These are phyloP conservation scores for Xylocopa sonorina DNA, from an alignment of 1,140 invertebrate genomes.

Conservation along the genomic window DNA sequence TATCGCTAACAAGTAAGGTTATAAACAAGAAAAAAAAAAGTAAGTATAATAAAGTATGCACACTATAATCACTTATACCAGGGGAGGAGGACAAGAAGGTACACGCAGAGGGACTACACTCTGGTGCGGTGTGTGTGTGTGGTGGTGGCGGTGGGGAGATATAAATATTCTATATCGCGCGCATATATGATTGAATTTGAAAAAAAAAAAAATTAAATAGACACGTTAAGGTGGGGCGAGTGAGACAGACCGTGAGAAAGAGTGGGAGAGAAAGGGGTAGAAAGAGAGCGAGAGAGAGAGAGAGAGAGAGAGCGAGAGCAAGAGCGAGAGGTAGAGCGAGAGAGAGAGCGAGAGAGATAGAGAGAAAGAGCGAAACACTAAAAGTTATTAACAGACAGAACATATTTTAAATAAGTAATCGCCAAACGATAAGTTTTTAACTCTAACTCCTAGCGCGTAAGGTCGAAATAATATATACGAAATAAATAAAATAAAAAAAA, in stretches of 20 bases:
- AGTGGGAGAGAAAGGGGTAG: conserved; percentile 54
- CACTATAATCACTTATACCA: conserved; percentile 52
- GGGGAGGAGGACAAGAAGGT: background rate
- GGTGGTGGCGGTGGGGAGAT: conserved; percentile 13
- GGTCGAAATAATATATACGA: conserved; percentile 71
- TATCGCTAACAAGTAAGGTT: conserved; percentile 66
- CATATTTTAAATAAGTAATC: conserved; percentile 82
- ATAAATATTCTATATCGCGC: conserved; percentile 45
- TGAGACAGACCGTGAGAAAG: conserved; percentile 32
- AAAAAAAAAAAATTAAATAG: conserved; percentile 53
- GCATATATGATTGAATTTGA: conserved; percentile 42
- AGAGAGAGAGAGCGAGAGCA: conserved; percentile 32
- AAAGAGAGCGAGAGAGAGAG: conserved; percentile 61
- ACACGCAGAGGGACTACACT: conserved; percentile 10
- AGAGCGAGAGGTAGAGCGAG: conserved; percentile 33
- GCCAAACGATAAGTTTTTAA: conserved; percentile 80
- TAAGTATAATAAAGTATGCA: conserved; percentile 47
- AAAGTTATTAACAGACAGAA: conserved; percentile 71
- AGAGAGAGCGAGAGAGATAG: conserved; percentile 44
- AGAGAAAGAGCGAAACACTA: conserved; percentile 59
- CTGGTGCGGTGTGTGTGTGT: too few species aligned
- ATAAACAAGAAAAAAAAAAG: conserved; percentile 55
- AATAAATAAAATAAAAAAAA: conserved; percentile 32
- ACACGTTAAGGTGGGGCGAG: conserved; percentile 40
- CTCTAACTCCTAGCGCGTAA: conserved; percentile 75